Percentiles rank a stretch among this genome's conserved stretches.
These are phyloP conservation scores for Anthopleura xanthogrammica DNA, from an alignment of 92 coral and sea anemone genomes.

Conservation along the genomic window DNA sequence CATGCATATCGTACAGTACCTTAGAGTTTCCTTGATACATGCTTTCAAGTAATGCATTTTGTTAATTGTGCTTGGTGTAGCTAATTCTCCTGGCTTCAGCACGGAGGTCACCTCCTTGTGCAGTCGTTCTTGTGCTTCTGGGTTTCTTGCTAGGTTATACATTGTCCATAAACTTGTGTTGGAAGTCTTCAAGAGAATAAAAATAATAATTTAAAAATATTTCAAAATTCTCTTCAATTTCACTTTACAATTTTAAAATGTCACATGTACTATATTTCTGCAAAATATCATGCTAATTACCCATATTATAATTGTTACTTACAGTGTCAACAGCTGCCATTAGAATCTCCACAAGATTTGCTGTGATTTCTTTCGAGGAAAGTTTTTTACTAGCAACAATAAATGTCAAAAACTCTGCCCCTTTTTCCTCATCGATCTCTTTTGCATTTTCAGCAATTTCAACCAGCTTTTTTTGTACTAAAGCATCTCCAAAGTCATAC, in stretches of 20 bases:
- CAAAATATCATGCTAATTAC: too few species aligned
- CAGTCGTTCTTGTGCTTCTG: conserved; percentile 26
- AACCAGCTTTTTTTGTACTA: conserved; percentile 44
- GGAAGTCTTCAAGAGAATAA: conserved; percentile 18
- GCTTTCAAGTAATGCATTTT: conserved; percentile 42
- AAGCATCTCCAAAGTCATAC: conserved; percentile 53
- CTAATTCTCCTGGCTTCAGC: conserved; percentile 24
- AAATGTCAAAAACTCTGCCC: conserved; percentile 61
- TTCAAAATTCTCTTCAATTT: too few species aligned
- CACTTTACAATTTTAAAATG: too few species aligned
- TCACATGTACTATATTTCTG: too few species aligned
- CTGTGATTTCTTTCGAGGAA: conserved; percentile 42
- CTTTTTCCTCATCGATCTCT: conserved; percentile 32
- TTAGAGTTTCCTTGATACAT: conserved; percentile 2
- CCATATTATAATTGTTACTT: too few species aligned
- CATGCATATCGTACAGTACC: too few species aligned
- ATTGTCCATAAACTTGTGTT: conserved; percentile 20
- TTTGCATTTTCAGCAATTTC: conserved; percentile 40
- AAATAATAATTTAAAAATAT: too few species aligned
- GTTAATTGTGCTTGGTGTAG: conserved; percentile 15
- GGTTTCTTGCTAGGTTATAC: conserved; percentile 33
- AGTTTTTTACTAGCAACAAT: conserved; percentile 59
- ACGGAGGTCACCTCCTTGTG: conserved; percentile 17
- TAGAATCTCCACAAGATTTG: conserved; percentile 44
- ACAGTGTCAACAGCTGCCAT: too few species aligned